Evolutionary conservation across 2,797 vertebrate species (phyloP), one percentile per base, ranked within the genome.

Genomic region (Peromyscus attwateri): DNA sequence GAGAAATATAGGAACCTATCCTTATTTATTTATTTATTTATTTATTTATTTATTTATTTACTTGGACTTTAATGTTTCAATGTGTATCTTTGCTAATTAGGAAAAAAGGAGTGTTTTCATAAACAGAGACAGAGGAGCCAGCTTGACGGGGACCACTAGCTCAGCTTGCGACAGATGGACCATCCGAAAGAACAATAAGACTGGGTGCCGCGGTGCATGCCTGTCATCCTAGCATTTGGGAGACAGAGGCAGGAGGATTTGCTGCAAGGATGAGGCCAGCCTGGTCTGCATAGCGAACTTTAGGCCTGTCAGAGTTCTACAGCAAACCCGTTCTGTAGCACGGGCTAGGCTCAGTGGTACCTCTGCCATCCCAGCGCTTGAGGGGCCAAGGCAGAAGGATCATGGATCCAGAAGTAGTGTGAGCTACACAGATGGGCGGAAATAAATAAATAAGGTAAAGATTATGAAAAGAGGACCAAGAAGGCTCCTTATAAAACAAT

Each of bases 11-110:
- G 85, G 9, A 92, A 64, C 13, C 11, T 79, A 76, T 11, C 25
- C 4, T 52, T 31, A 66, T 87, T 85, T 55, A 40, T 23, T 73
- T 71, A 17, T 37, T 71, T 71, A 13, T 71, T 37, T 71, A 43
- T 43, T 52, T 31, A 66, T 87, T 85, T 55, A 40, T 23, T 73
- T 71, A 17, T 37, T 71, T 71, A 13, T 23, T 71, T 73, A 16
- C 43, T 43, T 75, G 23, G 37, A 25, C 71, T 84, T 90, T 92
- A 66, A 14, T 46, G 46, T 70, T 91, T 84, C 43, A 83, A 76
- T 92, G 62, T 73, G 14, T 89, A 52, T 89, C 75, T 75, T 96
- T 96, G 46, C 62, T 89, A 75, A 89, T 71, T 87, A 87, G 43
- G 93, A 87, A 70, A n/a, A 19, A 90, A 90, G 6, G 9, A 64